Conservation (phyloP, 2,113 vertebrate genomes). For the Eubucco bourcierii region DNA sequence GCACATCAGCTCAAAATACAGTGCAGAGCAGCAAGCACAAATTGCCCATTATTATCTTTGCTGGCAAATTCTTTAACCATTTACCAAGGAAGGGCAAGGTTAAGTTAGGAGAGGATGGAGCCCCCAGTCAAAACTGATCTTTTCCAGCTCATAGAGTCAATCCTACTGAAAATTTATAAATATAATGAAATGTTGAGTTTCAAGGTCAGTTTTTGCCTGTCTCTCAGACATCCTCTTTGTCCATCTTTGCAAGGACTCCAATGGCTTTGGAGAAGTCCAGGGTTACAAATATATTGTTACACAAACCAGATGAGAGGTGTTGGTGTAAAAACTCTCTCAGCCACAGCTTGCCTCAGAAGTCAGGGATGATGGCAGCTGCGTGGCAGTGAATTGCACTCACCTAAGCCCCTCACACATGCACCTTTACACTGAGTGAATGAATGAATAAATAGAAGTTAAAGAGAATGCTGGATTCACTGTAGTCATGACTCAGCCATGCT, state of each 20-base stretch:
- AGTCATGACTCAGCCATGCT: slow-evolving; percentile 19
- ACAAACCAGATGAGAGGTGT: neutral
- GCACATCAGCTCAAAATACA: neutral
- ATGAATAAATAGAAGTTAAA: neutral
- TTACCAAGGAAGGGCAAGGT: neutral
- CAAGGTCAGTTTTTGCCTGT: neutral
- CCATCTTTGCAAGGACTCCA: neutral
- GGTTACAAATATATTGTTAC: neutral
- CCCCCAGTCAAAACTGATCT: neutral
- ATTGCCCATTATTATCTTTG: neutral
- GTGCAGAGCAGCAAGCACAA: neutral
- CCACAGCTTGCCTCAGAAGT: neutral
- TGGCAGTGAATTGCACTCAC: neutral
- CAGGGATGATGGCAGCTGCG: neutral
- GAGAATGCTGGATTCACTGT: neutral
- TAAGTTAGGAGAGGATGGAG: neutral
- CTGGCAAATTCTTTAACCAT: neutral
- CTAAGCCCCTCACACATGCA: neutral
- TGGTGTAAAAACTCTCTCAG: neutral
- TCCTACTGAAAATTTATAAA: neutral
- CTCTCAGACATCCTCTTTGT: neutral
- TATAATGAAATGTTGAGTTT: neutral
- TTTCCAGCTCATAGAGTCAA: neutral
- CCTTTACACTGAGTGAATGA: neutral
- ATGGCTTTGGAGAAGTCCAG: neutral